phyloP scores from a whole-genome alignment of 2,888 invertebrate genomes.

The Chymomyza procnemis region DNA sequence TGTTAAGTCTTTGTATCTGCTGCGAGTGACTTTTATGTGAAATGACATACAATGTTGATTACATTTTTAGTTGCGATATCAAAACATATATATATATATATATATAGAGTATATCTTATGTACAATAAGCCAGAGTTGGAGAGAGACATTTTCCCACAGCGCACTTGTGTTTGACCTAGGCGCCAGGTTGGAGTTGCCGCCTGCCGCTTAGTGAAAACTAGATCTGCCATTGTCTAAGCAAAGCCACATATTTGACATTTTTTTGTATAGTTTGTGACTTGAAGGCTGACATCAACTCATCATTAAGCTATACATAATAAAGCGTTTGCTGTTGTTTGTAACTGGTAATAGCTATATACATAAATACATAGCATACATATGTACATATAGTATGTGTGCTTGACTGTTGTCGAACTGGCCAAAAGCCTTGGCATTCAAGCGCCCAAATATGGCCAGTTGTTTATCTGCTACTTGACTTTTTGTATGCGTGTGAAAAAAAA shows the following conservation, averaged over 20 bases:
- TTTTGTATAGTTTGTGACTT: neutral
- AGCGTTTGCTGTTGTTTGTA: neutral
- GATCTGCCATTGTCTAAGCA: neutral
- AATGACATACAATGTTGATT: slow-evolving; percentile 41
- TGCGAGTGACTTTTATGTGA: slow-evolving; percentile 22
- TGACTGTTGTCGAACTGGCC: neutral
- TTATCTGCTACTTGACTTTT: neutral
- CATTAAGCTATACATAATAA: neutral
- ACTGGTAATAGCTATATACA: slow-evolving; percentile 19
- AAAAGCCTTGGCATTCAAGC: slow-evolving; percentile 66
- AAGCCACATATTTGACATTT: neutral
- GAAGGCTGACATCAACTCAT: neutral
- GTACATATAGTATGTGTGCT: neutral
- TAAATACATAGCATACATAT: slow-evolving; percentile 11
- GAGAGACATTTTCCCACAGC: slow-evolving; percentile 38
- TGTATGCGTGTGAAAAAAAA: slow-evolving; percentile 47
- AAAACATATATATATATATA: too few species aligned
- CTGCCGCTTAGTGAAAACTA: neutral
- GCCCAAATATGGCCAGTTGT: slow-evolving; percentile 60
- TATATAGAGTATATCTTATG: slow-evolving; percentile 46
- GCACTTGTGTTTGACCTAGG: neutral
- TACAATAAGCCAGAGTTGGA: neutral
- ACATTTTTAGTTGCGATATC: slow-evolving; percentile 51
- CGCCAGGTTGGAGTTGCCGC: neutral
- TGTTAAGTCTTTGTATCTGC: slow-evolving; percentile 50